These are phyloP conservation scores for Mustelus asterias DNA, from an alignment of 2,113 vertebrate genomes.

Conservation along the genomic window DNA sequence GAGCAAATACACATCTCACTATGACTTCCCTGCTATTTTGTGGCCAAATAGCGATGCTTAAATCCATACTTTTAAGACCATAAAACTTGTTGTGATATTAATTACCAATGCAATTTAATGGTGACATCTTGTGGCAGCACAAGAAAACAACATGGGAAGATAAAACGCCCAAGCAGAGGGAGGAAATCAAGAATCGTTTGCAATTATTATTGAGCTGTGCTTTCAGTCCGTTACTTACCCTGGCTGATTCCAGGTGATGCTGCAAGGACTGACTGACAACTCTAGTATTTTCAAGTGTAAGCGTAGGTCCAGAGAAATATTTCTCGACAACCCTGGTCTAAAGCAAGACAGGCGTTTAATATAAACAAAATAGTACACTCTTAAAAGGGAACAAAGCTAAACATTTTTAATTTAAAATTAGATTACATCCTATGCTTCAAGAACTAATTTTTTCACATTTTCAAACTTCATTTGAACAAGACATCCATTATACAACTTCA, in stretches of 20 bases:
- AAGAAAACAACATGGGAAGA: background rate
- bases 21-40: background rate
- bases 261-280: conserved; percentile 95
- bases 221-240: conserved; percentile 59
- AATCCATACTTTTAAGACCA: background rate
- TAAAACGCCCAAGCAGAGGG: background rate
- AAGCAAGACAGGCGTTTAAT: conserved; percentile 37
- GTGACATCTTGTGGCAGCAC: background rate
- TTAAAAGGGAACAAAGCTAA: background rate
- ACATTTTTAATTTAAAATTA: no score
- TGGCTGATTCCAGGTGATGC: conserved; percentile 89
- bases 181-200: background rate
- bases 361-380: background rate
- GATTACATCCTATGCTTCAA: background rate
- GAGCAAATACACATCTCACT: background rate
- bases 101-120: background rate
- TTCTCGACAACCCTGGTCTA: conserved; percentile 94
- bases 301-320: conserved; percentile 96
- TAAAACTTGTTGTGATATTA: background rate
- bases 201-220: background rate
- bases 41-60: background rate
- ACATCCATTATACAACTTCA: background rate
- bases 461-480: no score
- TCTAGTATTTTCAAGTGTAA: conserved; percentile 92
- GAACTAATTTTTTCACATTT: background rate